Base-by-base conservation (phyloP, 2,113 vertebrate species). In the Colius striatus region DNA sequence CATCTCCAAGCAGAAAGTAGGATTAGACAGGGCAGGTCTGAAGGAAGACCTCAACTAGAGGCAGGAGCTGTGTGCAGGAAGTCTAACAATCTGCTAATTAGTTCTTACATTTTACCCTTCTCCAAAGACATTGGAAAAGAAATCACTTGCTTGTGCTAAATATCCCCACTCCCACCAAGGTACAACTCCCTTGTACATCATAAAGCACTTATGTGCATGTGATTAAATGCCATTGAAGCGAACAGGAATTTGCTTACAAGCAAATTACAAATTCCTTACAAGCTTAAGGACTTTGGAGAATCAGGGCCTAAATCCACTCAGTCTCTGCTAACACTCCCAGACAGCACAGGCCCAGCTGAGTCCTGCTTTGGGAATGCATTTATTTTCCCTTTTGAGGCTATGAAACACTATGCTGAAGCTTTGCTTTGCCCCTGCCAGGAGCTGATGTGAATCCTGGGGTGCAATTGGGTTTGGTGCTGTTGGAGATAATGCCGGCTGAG, bases 221-320 rank as follows among this genome's bases (percentile, higher is more conserved):
- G 94, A 94, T 92, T 84, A 95, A 96, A 89, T 84, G 70, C 66
- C 87, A 82, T 47, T 79, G 88, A 92, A 90, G 79, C 10, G 7
- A 84, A 84, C 1, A 41, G 75, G 92, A 96, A 95, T 93, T 86
- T 91, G 95, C 96, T 97, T 92, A 91, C 94, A 86, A 95, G 92
- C 85, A 90, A 93, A 96, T 96, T 87, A 92, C 93, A 92, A 84
- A 96, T 96, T 96, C 94, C 84, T 92, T 68, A 86, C 94, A 91
- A 90, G 94, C 92, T 93, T 95, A 95, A 84, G 85, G 90, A 93
- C 90, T 96, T 94, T 92, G 90, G 90, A 89, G 85, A 95, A 93
- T 84, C 94, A 78, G 87, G 62, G 82, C 43, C 95, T 95, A 92
- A 96, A 92, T 94, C 89, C 91, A 88, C 73, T 4, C 50, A 62